A percentile compares a stretch with the other conserved stretches of the same genome.
phyloP scores from a whole-genome alignment of 2,113 vertebrate genomes.

The Eolophus roseicapilla region DNA sequence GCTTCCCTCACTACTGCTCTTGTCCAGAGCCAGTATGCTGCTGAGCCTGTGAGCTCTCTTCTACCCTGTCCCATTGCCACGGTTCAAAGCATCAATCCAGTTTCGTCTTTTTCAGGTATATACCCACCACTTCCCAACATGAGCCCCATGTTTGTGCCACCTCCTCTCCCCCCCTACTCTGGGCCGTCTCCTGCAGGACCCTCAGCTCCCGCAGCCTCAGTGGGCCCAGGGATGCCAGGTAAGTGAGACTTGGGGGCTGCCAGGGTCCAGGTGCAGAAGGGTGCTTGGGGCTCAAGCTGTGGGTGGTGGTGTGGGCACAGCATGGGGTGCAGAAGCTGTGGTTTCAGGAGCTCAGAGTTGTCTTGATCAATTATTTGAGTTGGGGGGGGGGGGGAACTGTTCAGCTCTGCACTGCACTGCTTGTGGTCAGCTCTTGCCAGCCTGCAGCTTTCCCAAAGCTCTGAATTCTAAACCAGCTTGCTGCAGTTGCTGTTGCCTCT shows the following conservation, averaged over 20 bases:
- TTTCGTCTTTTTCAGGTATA: slow-evolving; percentile 71
- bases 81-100: neutral
- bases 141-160: slow-evolving; percentile 76
- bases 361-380: neutral
- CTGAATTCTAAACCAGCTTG: neutral
- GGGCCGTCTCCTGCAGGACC: slow-evolving; percentile 66
- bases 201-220: neutral
- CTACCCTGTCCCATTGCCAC: neutral
- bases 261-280: neutral
- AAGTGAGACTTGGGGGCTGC: neutral
- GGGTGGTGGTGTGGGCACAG: neutral
- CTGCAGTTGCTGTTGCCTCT: neutral
- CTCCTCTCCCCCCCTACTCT: slow-evolving; percentile 82
- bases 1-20: neutral
- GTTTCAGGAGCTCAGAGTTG: neutral
- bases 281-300: neutral
- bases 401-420: neutral
- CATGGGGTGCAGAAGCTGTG: neutral
- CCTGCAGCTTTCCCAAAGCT: neutral
- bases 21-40: neutral
- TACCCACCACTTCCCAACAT: slow-evolving; percentile 75
- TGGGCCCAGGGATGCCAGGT: slow-evolving; percentile 66
- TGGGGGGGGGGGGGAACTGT: neutral
- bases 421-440: neutral
- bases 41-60: neutral